Evolutionary conservation across 2,888 invertebrate genomes (phyloP), one percentile per base, ranked within the genome.

Genomic region (Pyralis farinalis): DNA sequence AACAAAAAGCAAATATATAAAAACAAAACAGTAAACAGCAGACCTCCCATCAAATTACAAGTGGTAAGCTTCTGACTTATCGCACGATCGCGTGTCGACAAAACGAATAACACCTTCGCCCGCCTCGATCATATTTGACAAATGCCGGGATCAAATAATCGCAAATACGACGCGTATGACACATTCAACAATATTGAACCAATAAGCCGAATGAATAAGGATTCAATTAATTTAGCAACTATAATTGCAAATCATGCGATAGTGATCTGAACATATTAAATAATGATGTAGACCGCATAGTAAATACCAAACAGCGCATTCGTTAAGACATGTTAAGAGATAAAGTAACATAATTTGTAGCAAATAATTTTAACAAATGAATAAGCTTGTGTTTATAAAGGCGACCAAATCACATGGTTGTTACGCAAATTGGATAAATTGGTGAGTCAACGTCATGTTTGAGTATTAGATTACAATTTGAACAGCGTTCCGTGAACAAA

Each of bases 31-130:
- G 52, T 61, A 59, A 63, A 67, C 25, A 47, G 55, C 56, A 65
- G 74, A 74, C 76, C 76, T 73, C 77, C 76, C 75, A 74, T 76
- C 73, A 72, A 74, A 79, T 79, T 69, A 75, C 73, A 78, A 76
- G 80, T 79, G 70, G 77, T 75, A 72, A 71, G 68, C 70, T 56
- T 56, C 49, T 51, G 59, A 71, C 67, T 75, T 75, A 78, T 80
- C 77, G 70, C 65, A 58, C 59, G 65, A 78, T 81, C 75, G 77
- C 73, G 71, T 80, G 79, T 79, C 77, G 73, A 75, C 77, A 74
- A 78, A 79, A 79, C 70, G 78, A 77, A 75, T 68, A 77, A 75
- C 77, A 75, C 70, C 69, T 73, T 74, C 64, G 67, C 70, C 65
- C 63, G 60, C 69, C 70, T 71, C 74, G 65, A 75, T 79, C 76